Conservation (phyloP, 2,113 vertebrate genomes). For the Crotalus viridis region DNA sequence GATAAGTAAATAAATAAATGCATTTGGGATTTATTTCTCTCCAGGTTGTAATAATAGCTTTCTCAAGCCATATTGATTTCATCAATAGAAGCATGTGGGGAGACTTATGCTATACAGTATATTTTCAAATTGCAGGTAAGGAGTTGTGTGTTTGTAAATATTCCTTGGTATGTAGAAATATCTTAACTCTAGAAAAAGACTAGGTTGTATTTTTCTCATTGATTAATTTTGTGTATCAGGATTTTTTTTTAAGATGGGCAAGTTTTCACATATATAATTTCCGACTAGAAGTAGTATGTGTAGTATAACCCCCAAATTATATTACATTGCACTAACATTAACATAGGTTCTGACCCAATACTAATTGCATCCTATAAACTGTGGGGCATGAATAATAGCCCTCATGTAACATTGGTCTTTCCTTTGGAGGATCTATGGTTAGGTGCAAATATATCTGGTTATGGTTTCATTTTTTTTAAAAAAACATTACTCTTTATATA, state of each 20-base stretch:
- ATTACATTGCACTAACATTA: neutral
- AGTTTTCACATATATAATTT: neutral
- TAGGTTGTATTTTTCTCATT: neutral
- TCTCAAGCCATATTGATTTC: neutral
- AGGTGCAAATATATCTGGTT: neutral
- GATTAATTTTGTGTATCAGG: neutral
- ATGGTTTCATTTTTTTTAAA: neutral
- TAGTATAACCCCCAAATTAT: neutral
- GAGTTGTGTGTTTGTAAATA: neutral
- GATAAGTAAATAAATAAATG: neutral
- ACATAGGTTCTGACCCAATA: neutral
- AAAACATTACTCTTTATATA: neutral
- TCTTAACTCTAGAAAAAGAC: neutral
- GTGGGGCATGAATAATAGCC: neutral
- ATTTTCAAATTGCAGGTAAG: neutral
- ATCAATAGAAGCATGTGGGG: neutral
- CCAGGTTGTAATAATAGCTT: constrained; percentile 13
- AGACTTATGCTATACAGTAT: neutral
- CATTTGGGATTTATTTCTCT: neutral
- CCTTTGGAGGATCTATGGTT: neutral
- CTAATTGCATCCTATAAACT: neutral
- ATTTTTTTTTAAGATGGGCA: neutral
- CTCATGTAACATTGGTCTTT: neutral
- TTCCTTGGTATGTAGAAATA: neutral
- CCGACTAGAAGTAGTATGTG: neutral